Evolutionary conservation across 1,140 invertebrate species (phyloP), one percentile per base, ranked within the genome.

Genomic region (Ridgeia piscesae): DNA sequence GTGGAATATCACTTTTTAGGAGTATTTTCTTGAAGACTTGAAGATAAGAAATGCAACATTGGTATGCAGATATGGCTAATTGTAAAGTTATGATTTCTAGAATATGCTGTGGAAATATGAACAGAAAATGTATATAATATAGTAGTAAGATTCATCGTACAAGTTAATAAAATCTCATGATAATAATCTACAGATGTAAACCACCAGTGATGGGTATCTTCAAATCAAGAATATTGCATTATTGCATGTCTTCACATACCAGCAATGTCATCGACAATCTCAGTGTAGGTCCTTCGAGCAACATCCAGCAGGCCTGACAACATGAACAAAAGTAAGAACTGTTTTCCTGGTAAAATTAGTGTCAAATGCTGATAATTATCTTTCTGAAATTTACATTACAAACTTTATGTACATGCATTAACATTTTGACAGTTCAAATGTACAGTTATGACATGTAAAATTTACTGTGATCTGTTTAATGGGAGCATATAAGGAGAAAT

Each of bases 221-320:
- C 42, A 42, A 42, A 27, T 77, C 0, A 77, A 77, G 58, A 77
- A 77, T 77, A 77, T 21, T 27, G 27, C 17, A 77, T 77, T 21
- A 21, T 77, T 8, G 8, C 0, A 11, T 77, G 35, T 17, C 89
- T 42, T 50, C 48, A 93, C 92, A 95, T 95, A 97, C 97, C 96
- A 94, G 97, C 96, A 95, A 98, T 97, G 94, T 98, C 97, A 94
- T 95, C 95, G 17, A 96, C 94, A 92, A 95, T 94, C 93, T 96
- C 95, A 89, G 95, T 95, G 93, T 96, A 96, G n/a, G 95, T 95
- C 93, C 94, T 94, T 93, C 95, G 93, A 31, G 95, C 95, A 89
- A 96, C 94, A 94, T 96, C 95, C 90, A 96, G 92, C 34, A 96
- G 92, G 35, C 95, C 95, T 95, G 89, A 21, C 35, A 90, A 89